Conservation (phyloP, 2,113 vertebrate genomes). For the Indri indri region DNA sequence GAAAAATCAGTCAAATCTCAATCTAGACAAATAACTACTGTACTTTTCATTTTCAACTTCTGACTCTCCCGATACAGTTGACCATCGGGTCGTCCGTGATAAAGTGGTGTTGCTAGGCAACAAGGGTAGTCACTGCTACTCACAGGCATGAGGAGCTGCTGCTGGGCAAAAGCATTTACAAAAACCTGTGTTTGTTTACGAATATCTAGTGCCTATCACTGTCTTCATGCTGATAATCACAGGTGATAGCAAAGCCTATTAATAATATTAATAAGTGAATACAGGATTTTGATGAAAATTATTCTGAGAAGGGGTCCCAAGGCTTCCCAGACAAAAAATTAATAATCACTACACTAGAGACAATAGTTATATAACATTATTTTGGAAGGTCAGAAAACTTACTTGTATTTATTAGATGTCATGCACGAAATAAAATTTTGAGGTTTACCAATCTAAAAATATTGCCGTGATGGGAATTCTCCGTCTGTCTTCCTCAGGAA, state of each 20-base stretch:
- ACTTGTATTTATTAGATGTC: neutral
- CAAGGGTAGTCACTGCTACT: neutral
- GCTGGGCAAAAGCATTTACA: constrained; percentile 39
- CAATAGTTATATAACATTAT: neutral
- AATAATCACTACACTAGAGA: neutral
- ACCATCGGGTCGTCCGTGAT: neutral
- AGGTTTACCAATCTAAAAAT: neutral
- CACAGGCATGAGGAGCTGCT: neutral
- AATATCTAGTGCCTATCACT: constrained; percentile 38
- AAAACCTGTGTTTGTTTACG: constrained; percentile 54
- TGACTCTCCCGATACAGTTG: constrained; percentile 43
- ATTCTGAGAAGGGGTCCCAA: neutral
- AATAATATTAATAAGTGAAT: constrained; percentile 26
- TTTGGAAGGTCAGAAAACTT: neutral
- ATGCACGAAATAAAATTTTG: neutral
- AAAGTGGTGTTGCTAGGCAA: constrained; percentile 43
- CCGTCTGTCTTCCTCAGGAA: neutral
- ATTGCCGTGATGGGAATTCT: neutral
- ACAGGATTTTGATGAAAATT: constrained; percentile 38
- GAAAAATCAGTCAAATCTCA: neutral
- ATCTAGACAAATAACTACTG: neutral
- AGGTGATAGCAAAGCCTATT: constrained; percentile 29
- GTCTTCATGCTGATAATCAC: neutral
- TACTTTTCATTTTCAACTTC: constrained; percentile 46
- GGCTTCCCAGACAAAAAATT: neutral